Evolutionary conservation across 2,113 vertebrate species (phyloP).

Genomic region (Haemorhous mexicanus): DNA sequence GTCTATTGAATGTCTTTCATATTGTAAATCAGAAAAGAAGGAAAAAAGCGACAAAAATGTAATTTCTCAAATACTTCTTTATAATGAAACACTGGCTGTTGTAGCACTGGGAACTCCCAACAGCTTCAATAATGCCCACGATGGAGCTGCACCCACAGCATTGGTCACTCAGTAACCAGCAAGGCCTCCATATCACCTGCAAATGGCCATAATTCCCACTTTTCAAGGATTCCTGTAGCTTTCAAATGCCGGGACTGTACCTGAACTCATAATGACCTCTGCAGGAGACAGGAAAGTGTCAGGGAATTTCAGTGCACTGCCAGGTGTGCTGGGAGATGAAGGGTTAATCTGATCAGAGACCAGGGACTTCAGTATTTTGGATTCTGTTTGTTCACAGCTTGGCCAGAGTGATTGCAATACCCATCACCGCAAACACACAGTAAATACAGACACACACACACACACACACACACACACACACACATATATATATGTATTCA

Average conservation of each 20-base stretch:
- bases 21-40: conserved; percentile 9
- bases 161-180: background rate
- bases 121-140: background rate
- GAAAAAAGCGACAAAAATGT: background rate
- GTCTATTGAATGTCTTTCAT: conserved; percentile 26
- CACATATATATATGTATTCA: background rate
- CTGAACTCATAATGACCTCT: background rate
- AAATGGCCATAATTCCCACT: background rate
- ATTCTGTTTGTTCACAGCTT: background rate
- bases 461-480: too few species aligned
- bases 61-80: background rate
- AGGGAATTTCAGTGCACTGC: background rate
- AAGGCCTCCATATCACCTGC: background rate
- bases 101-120: background rate
- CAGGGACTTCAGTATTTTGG: background rate
- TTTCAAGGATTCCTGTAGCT: background rate
- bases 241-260: background rate
- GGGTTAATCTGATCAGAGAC: background rate
- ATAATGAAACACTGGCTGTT: background rate
- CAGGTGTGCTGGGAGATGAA: background rate
- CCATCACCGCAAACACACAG: background rate
- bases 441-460: background rate
- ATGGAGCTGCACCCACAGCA: background rate
- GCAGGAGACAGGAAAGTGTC: background rate
- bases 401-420: background rate